These are phyloP conservation scores for Tenualosa thibaudeaui DNA, from an alignment of 2,797 vertebrate genomes.

Conservation along the genomic window DNA sequence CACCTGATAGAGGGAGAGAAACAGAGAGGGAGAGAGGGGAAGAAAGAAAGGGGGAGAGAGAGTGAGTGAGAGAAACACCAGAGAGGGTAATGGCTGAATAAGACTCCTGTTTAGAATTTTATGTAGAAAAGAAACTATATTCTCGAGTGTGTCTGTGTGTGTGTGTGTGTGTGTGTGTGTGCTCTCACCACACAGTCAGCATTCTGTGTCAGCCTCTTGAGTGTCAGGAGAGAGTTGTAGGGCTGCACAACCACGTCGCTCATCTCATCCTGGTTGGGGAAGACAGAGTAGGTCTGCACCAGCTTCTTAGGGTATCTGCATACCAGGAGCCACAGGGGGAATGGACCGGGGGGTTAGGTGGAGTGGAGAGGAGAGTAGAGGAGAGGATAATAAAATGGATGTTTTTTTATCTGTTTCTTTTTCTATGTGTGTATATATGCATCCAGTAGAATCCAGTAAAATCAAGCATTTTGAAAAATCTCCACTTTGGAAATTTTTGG, in stretches of 20 bases:
- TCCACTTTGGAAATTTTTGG: too few relatives aligned
- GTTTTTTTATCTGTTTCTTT: too few relatives aligned
- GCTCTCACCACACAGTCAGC: constrained; percentile 92
- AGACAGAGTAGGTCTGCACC: constrained; percentile 96
- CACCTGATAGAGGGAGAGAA: constrained; percentile 72
- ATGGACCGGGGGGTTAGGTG: too few relatives aligned
- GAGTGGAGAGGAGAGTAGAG: too few relatives aligned
- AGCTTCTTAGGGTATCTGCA: constrained; percentile 94
- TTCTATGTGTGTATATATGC: too few relatives aligned
- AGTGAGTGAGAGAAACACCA: background rate
- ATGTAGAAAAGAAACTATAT: constrained; percentile 32
- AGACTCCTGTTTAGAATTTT: background rate
- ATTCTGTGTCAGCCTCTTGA: constrained; percentile 96
- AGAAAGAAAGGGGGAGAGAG: too few relatives aligned
- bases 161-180: background rate
- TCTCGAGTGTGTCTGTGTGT: background rate
- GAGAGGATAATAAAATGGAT: too few relatives aligned
- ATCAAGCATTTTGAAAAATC: too few relatives aligned
- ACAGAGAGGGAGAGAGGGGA: too few relatives aligned
- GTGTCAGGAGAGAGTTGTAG: constrained; percentile 93
- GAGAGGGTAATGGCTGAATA: background rate
- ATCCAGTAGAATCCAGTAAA: too few relatives aligned
- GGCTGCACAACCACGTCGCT: constrained; percentile 97
- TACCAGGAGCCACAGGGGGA: too few relatives aligned
- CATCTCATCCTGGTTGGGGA: constrained; percentile 98